Base-by-base conservation (phyloP, 1,140 invertebrate genomes). In the Brachionus rubens region DNA sequence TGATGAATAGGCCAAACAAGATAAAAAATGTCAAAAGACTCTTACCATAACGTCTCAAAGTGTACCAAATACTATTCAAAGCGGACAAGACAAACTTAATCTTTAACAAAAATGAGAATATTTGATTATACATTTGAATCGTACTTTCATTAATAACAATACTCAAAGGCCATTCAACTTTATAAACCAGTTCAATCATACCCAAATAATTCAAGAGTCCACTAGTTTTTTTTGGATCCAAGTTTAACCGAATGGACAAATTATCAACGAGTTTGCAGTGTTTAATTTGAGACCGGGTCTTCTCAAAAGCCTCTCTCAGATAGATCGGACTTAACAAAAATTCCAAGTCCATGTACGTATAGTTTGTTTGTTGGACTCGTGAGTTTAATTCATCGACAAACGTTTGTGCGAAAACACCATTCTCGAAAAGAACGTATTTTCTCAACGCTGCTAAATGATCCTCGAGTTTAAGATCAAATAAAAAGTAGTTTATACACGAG, bases 371-470 rank as follows among this genome's bases (percentile, higher is more conserved):
- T 16, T 59, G n/a, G 10, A 65, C 24, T 65, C 21, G 41, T 10
- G 24, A 4, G 19, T 43, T 26, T 12, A 72, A 24, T 48, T 72
- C 68, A 21, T 72, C 68, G 14, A 72, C 68, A 33, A 72, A 54
- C 33, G n/a, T 72, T 50, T 72, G 68, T n/a, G 68, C 68, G 50
- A 72, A 72, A 19, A 50, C n/a, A 10, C 68, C 68, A 72, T 72
- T 50, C 24, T 72, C 68, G 14, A 72, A 72, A 19, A 72, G 19
- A 16, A 72, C 19, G 41, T 72, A 72, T 41, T 72, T 72, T 26
- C 68, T 72, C 46, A 72, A 54, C 19, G 68, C 43, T 72, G 12
- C n/a, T 30, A 72, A 72, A 54, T 72, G 46, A 19, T 54, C 68
- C n/a, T 72, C 68, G 4, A 72, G 50, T 50, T 28, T 54, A n/a